Percentiles rank a stretch among this genome's conserved stretches.
Conservation (phyloP, 2,113 vertebrate species). For the Pseudorasbora parva region DNA sequence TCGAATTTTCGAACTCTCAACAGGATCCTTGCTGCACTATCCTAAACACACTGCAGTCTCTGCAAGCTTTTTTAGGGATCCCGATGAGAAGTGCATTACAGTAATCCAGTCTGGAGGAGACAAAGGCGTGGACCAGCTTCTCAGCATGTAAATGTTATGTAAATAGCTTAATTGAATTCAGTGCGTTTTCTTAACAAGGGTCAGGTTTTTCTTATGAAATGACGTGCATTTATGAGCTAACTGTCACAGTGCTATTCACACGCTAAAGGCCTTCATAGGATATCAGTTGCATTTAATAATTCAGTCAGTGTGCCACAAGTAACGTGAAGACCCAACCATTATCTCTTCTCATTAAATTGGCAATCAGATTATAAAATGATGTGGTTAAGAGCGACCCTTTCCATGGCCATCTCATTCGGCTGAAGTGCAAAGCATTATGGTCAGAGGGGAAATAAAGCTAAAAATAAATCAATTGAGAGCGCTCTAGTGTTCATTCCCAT, state of each 20-base stretch:
- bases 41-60: no score
- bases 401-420: not conserved
- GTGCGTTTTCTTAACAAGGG: not conserved
- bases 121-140: no score
- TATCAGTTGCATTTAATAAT: constrained; percentile 59
- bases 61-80: no score
- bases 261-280: not conserved
- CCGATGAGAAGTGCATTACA: no score
- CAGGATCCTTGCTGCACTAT: no score
- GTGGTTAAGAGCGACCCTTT: constrained; percentile 28
- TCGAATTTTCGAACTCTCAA: no score
- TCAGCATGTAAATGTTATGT: no score
- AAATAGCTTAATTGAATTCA: not conserved
- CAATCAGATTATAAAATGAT: constrained; percentile 43
- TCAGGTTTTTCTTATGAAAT: not conserved
- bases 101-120: no score
- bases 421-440: constrained; percentile 17
- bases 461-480: not conserved
- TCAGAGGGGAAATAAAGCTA: not conserved
- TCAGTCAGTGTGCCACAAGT: constrained; percentile 41
- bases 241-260: not conserved
- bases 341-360: constrained; percentile 52
- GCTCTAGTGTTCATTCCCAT: not conserved
- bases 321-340: constrained; percentile 50
- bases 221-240: not conserved